These are phyloP conservation scores for Bungarus multicinctus DNA, from an alignment of 2,113 vertebrate species.

Conservation along the genomic window DNA sequence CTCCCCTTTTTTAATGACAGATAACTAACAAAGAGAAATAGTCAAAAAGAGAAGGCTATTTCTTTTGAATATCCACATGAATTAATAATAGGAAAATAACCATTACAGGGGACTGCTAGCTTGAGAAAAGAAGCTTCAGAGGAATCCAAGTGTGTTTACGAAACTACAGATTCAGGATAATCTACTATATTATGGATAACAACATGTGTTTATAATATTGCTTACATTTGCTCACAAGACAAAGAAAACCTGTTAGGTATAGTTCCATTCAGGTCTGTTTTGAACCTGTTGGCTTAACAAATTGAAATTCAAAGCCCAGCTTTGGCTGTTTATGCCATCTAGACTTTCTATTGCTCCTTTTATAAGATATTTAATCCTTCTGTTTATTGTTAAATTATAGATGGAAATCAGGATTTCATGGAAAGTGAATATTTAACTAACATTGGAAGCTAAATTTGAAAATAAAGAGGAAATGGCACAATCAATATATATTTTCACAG, in stretches of 20 bases:
- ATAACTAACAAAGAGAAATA: not conserved
- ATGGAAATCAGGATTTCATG: not conserved
- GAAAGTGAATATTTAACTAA: conserved; percentile 1
- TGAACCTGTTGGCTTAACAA: not conserved
- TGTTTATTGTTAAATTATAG: not conserved
- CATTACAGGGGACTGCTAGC: not conserved
- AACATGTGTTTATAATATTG: not conserved
- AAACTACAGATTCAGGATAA: not conserved
- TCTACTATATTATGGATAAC: not conserved
- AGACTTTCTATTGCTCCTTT: not conserved
- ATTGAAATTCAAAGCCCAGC: not conserved
- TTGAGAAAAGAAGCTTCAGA: not conserved
- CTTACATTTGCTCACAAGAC: not conserved
- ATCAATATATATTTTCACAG: not conserved
- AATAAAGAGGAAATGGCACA: not conserved
- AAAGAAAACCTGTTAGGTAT: not conserved
- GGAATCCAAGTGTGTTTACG: not conserved
- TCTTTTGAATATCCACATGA: not conserved
- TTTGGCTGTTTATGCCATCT: not conserved
- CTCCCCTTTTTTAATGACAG: not conserved
- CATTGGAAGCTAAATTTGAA: not conserved
- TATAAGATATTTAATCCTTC: not conserved
- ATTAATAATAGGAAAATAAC: not conserved
- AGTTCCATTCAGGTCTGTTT: not conserved
- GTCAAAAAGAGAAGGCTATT: not conserved